Conservation (phyloP, 2,797 vertebrate genomes). For the Acrocephalus scirpaceus region DNA sequence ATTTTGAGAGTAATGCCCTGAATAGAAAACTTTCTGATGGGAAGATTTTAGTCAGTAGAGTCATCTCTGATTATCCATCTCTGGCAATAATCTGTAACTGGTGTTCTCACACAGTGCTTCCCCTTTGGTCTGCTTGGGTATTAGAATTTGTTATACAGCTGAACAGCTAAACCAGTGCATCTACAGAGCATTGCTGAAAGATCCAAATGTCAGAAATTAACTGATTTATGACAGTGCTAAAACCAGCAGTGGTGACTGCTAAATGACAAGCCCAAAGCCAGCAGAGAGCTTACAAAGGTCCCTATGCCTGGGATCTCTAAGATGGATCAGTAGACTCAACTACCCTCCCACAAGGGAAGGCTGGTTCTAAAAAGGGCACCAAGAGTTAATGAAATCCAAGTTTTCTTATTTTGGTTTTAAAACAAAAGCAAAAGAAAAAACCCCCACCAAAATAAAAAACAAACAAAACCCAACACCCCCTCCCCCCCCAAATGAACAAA, state of each 20-base stretch:
- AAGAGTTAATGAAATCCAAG: not conserved
- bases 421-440: not conserved
- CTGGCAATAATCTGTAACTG: not conserved
- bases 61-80: not conserved
- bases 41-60: not conserved
- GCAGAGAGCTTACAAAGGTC: not conserved
- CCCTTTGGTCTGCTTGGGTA: not conserved
- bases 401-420: not conserved
- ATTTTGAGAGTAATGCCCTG: not conserved
- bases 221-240: not conserved
- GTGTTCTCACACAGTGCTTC: not conserved
- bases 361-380: not conserved
- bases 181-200: not conserved
- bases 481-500: not conserved
- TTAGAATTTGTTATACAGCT: not conserved
- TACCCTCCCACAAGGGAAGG: not conserved
- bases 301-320: not conserved
- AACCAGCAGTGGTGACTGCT: not conserved
- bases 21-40: not conserved
- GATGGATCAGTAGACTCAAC: not conserved
- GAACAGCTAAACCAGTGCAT: not conserved
- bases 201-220: not conserved
- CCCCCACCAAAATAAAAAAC: no score
- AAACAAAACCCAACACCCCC: no score
- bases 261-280: not conserved